Evolutionary conservation across 2,797 vertebrate species (phyloP).

Genomic region (Coracias cyanogaster): DNA sequence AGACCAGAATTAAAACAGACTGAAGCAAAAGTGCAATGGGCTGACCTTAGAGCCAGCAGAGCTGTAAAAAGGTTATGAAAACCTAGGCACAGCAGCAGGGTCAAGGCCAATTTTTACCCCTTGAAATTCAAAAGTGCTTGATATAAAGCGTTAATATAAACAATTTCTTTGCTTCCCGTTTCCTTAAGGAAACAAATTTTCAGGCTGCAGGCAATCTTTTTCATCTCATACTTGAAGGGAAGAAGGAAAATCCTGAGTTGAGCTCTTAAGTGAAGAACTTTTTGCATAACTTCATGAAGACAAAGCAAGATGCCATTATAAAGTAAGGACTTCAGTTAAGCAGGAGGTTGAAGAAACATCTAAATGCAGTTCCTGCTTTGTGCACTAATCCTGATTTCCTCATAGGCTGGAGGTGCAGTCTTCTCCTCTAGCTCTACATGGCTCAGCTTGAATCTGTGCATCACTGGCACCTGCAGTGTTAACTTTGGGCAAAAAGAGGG

Average conservation of each 20-base stretch:
- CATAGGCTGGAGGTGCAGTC: background rate
- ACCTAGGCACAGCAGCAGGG: background rate
- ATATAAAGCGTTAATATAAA: background rate
- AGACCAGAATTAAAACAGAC: conserved; percentile 43
- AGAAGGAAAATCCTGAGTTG: conserved; percentile 10
- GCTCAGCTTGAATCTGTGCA: background rate
- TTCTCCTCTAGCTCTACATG: background rate
- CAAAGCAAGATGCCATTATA: conserved; percentile 22
- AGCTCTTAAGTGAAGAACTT: background rate
- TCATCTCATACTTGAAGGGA: conserved; percentile 25
- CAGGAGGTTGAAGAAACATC: background rate
- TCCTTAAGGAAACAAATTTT: conserved; percentile 50
- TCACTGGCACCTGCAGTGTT: background rate
- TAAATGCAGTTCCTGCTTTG: background rate
- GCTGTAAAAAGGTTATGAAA: conserved; percentile 3
- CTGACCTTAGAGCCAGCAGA: background rate
- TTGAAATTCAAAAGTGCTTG: conserved; percentile 23
- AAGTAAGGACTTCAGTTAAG: background rate
- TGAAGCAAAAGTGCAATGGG: background rate
- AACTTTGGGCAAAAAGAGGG: background rate
- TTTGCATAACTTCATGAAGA: conserved; percentile 22
- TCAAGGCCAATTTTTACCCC: background rate
- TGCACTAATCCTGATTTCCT: background rate
- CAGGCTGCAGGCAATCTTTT: conserved; percentile 43
- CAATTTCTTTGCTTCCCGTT: background rate